A percentile compares a stretch with the other conserved stretches of the same genome.
phyloP scores from a whole-genome alignment of 2,888 invertebrate genomes.

The Doris montereyensis region DNA sequence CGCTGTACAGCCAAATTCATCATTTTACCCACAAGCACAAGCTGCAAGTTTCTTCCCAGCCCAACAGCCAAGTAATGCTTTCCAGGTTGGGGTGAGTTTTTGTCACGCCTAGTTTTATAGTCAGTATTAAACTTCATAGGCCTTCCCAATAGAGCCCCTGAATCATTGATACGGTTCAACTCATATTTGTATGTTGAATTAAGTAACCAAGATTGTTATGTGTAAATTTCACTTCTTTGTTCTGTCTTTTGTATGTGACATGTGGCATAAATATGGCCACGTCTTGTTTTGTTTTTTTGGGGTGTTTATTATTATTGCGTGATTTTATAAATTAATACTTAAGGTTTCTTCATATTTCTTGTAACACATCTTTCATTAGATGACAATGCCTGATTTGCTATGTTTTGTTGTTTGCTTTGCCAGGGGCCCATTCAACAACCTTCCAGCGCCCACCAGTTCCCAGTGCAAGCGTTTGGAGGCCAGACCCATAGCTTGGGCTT shows the following conservation, averaged over 20 bases:
- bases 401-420: not conserved
- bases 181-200: no score
- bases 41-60: conserved; percentile 68
- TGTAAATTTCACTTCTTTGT: not conserved
- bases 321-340: no score
- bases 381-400: not conserved
- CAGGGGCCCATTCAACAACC: conserved; percentile 61
- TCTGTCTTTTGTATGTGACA: no score
- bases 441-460: conserved; percentile 62
- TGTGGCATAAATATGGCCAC: no score
- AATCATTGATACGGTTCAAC: no score
- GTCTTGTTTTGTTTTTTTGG: not conserved
- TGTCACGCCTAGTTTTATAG: no score
- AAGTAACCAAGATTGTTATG: no score
- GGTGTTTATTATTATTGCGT: no score
- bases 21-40: conserved; percentile 68
- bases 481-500: conserved; percentile 61
- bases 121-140: no score
- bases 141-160: no score
- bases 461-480: conserved; percentile 60
- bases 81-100: conserved; percentile 57
- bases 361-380: not conserved
- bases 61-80: conserved; percentile 59
- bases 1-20: conserved; percentile 73
- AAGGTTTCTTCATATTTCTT: not conserved